Evolutionary conservation across 2,113 vertebrate species (phyloP), one percentile per base, ranked within the genome.

Genomic region (Irena cyanogastra): DNA sequence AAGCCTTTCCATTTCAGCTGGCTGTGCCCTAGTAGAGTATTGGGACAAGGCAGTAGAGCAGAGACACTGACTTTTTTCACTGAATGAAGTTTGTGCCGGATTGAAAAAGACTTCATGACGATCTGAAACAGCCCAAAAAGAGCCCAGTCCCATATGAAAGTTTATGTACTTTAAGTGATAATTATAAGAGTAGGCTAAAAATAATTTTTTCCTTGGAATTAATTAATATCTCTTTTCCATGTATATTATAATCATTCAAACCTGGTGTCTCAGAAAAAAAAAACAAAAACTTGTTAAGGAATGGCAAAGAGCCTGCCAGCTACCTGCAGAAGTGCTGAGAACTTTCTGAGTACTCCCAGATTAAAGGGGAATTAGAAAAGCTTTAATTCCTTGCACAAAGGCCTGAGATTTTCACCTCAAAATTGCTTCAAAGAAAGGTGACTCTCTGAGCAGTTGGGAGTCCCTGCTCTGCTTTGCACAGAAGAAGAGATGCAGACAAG

Each of bases 391-490:
- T 83, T 86, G 23, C 76, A 93, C 41, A 92, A 90, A 83, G 26
- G 56, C 60, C 72, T 89, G 72, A 87, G 72, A 95, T 68, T 96
- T 96, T 95, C 79, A 89, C 90, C 64, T 93, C 53, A 71, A 87
- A 81, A 78, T 50, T 68, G 23, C 49, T 90, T 97, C 82, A 83
- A 83, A 95, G 79, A 31, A 81, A 85, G 92, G 88, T 93, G 66
- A 42, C 22, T 91, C 28, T 74, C 33, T 18, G 33, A 82, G 64
- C n/a, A 87, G 33, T 39, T 78, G 64, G 64, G 53, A 81, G 60
- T 74, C 52, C 24, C 50, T 52, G 35, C 28, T 80, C 75, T 52
- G 59, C 82, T 95, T 93, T 96, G 90, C 93, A 60, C 30, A 86
- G 66, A 65, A 60, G 70, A 61, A 66, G 84, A 42, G 0, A 1